Evolutionary conservation across 2,113 vertebrate genomes (phyloP).

Genomic region (Rostratula benghalensis): DNA sequence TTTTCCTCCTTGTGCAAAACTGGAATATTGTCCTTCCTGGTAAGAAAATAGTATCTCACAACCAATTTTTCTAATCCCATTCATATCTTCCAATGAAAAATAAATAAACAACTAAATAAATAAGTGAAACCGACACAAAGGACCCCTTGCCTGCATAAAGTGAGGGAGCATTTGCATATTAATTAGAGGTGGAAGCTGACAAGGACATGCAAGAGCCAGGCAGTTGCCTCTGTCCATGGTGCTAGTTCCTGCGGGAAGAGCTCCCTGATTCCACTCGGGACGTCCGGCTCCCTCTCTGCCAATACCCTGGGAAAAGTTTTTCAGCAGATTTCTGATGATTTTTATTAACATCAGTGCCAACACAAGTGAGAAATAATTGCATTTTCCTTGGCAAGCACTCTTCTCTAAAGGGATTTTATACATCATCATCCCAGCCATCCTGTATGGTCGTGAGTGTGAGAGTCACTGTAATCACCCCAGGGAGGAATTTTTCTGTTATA

Average conservation of each 20-base stretch:
- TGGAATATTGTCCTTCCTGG: background rate
- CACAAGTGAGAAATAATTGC: background rate
- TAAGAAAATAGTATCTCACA: background rate
- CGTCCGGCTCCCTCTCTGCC: background rate
- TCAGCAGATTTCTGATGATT: background rate
- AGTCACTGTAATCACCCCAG: background rate
- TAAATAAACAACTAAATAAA: no score
- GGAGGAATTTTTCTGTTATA: background rate
- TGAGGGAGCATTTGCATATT: fast-evolving
- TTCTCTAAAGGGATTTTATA: background rate
- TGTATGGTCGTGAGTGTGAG: background rate
- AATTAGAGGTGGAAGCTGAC: background rate
- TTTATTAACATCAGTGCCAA: background rate
- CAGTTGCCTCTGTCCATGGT: conserved; percentile 53
- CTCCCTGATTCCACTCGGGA: fast-evolving
- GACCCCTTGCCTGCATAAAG: no score
- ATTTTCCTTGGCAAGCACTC: background rate
- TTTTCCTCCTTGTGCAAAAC: background rate
- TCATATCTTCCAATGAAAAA: background rate
- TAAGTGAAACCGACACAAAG: background rate
- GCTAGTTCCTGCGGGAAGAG: fast-evolving
- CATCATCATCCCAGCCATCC: fast-evolving
- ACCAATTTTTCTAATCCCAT: background rate
- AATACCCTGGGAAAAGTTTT: fast-evolving
- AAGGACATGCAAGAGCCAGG: fast-evolving